Base-by-base conservation (phyloP, 30 jellyfish, hydroid and myxozoan genomes). In the Chrysaora quinquecirrha region DNA sequence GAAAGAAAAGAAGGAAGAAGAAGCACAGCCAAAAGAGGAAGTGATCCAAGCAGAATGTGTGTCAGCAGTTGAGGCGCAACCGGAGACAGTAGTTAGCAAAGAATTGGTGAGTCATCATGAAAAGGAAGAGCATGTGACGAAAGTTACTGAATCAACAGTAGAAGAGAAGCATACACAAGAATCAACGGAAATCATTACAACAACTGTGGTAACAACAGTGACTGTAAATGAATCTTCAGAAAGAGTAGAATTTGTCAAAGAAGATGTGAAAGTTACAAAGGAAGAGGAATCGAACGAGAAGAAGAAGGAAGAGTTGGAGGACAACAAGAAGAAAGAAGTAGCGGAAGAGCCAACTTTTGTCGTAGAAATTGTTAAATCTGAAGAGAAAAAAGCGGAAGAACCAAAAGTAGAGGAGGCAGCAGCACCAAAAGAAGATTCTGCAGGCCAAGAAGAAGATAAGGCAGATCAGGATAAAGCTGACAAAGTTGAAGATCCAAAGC, bases 201-300 rank as follows among this genome's bases (percentile, higher is more conserved):
- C n/a, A 62, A 38, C 33, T 30, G 70, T 50, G 63, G 62, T 23
- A 18, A 71, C 27, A 14, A 50, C 34, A 34, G 61, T 24, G 29
- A 62, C n/a, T 23, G 54, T 34, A 4, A 23, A 48, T 48, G 72
- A 20, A 50, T 14, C 72, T 1, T 29, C 33, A 73, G 28, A 28
- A 23, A 48, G 48, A 43, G 85, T 33, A 35, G 46, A 52, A 52
- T 12, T 52, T 9, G 68, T 52, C 68, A 20, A 52, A 56, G 87
- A 75, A 75, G 62, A 20, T 14, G 87, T 71, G 1, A 34, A 7
- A 4, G 28, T 1, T 19, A 48, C 31, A 1, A 71, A 49, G 23
- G 69, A 75, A 30, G 75, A 75, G 27, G 75, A 34, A 4, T 38
- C 54, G 14, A 20, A 52, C 27, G 54, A 38, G 14, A 14, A 38